Base-by-base conservation (phyloP, 1,140 invertebrate genomes). In the Polypedilum pembai region DNA sequence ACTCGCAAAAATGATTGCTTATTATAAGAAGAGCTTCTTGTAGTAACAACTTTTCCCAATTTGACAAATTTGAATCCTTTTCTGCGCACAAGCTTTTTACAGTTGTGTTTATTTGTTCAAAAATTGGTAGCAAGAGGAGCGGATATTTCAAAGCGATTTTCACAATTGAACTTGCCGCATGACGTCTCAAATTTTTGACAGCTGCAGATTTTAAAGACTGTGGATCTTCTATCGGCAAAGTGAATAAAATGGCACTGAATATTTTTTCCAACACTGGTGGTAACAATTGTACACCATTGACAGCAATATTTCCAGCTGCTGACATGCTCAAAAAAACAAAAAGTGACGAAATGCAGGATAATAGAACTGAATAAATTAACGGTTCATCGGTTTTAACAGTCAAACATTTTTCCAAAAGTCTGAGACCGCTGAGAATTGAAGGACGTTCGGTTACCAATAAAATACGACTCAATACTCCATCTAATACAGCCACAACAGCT, bases 1-100 rank as follows among this genome's bases (percentile, higher is more conserved):
- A 96, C 82, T 95, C 91, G 79, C 92, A 90, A 79, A 94, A 94
- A 79, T 95, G 91, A 85, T 96, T 97, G 20, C 93, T 94, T 77
- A 92, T 92, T 1, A 94, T 82, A 3, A 94, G 80, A 15, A 94
- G 79, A 0, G 92, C 90, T 81, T 94, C 92, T 79, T 88, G 87
- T 75, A 95, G 81, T 0, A 91, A 91, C 21, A 92, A 90, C 77
- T 90, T 91, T 83, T 96, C 93, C 84, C 95, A 88, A 75, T 91
- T 90, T 72, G 90, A 91, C n/a, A 95, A 83, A 77, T 90, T 88
- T 0, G 85, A 84, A 56, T 83, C 75, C 40, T 86, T 83, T 79
- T 88, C 84, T 75, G 86, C 81, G 3, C 89, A 86, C 45, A 94
- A 83, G 74, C 86, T 86, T 74, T 88, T 86, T 8, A 92, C 88